Evolutionary conservation across 2,888 invertebrate species (phyloP).

Genomic region (Campoletis raptor): DNA sequence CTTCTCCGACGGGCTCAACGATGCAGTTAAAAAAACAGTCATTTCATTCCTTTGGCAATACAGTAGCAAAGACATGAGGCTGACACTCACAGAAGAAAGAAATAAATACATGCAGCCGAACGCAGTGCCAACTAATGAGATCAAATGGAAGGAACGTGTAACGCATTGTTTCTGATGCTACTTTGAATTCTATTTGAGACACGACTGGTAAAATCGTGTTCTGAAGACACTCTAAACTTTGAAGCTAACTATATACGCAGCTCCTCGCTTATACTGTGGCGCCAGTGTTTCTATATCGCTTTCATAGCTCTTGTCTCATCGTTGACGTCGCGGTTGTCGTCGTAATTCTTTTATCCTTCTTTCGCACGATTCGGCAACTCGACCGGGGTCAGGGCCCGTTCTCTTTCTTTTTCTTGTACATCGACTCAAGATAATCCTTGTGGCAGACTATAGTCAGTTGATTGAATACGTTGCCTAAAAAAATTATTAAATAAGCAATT

Average conservation of each 20-base stretch:
- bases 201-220: conserved; percentile 33
- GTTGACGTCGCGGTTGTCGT: background rate
- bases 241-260: conserved; percentile 11
- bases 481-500: background rate
- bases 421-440: background rate
- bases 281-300: conserved; percentile 62
- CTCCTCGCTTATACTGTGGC: conserved; percentile 48
- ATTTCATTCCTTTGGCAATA: conserved; percentile 51
- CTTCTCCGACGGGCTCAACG: conserved; percentile 37
- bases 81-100: conserved; percentile 9
- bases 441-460: background rate
- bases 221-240: conserved; percentile 29
- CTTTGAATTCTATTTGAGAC: conserved; percentile 71
- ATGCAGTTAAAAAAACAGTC: conserved; percentile 54
- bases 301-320: conserved; percentile 50
- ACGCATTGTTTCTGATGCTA: conserved; percentile 58
- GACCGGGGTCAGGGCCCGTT: conserved; percentile 38
- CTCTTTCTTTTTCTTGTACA: background rate
- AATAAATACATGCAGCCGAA: conserved; percentile 26
- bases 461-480: background rate
- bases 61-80: conserved; percentile 23
- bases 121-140: conserved; percentile 69
- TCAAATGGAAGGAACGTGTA: conserved; percentile 55
- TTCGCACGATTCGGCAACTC: conserved; percentile 53
- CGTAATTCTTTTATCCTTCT: conserved; percentile 50